phyloP scores from a whole-genome alignment of 2,888 invertebrate genomes.

The Anaspis maculata region DNA sequence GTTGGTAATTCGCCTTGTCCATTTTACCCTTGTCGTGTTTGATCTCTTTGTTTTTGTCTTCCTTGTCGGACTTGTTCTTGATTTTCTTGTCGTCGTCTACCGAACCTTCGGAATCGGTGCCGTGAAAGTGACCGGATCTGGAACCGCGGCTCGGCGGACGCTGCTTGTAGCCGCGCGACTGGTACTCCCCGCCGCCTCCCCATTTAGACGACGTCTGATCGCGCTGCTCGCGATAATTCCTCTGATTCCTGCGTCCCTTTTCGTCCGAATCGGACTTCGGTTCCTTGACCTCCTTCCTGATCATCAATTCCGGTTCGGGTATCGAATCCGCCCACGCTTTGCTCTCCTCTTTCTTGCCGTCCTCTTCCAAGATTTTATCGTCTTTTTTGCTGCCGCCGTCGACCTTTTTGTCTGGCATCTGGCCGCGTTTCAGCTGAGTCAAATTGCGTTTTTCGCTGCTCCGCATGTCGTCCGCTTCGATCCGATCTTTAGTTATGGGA shows the following conservation, averaged over 20 bases:
- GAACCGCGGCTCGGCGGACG: conserved; percentile 17
- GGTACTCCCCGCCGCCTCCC: conserved; percentile 20
- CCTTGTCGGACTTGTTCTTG: conserved; percentile 45
- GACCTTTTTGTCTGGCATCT: conserved; percentile 27
- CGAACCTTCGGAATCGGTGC: conserved; percentile 68
- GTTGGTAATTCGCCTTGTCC: conserved; percentile 62
- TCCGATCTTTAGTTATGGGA: conserved; percentile 52
- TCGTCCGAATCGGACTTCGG: conserved; percentile 28
- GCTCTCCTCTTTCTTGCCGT: conserved; percentile 19
- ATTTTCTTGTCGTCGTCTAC: conserved; percentile 57
- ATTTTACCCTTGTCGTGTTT: conserved; percentile 41
- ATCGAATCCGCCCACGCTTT: conserved; percentile 43
- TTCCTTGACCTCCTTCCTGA: conserved; percentile 37
- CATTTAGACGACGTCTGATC: background rate
- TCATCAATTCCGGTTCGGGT: conserved; percentile 42
- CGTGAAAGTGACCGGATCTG: conserved; percentile 24
- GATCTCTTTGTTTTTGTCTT: conserved; percentile 46
- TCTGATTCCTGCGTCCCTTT: conserved; percentile 19
- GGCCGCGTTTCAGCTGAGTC: conserved; percentile 46
- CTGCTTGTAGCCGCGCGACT: conserved; percentile 15
- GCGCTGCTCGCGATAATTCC: background rate
- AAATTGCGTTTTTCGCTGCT: conserved; percentile 45
- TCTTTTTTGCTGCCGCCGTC: conserved; percentile 23
- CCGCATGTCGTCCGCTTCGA: conserved; percentile 48
- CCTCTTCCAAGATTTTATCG: conserved; percentile 22